phyloP scores from a whole-genome alignment of 1,140 invertebrate species.

The Riptortus pedestris region DNA sequence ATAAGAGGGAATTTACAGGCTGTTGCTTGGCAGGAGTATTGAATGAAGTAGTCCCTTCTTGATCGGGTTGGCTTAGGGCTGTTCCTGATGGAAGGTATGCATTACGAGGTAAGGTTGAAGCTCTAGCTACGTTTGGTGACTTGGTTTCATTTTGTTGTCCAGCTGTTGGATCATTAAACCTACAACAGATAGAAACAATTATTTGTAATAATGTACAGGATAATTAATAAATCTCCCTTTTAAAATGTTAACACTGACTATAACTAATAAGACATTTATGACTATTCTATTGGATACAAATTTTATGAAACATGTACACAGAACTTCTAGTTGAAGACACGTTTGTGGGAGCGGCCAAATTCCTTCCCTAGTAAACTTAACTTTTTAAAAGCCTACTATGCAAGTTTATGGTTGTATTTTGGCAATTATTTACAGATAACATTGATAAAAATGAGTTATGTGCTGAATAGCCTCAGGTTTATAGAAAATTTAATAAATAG shows the following conservation, averaged over 20 bases:
- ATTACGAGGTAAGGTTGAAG: slow-evolving; percentile 59
- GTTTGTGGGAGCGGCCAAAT: too few relatives aligned
- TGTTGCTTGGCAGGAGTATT: slow-evolving; percentile 37
- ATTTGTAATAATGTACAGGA: not conserved
- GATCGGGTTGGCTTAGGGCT: slow-evolving; percentile 41
- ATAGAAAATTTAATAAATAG: too few relatives aligned
- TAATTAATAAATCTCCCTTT: not conserved
- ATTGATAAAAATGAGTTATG: too few relatives aligned
- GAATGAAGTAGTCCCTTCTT: slow-evolving; percentile 37
- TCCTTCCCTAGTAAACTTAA: too few relatives aligned
- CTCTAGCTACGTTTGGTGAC: slow-evolving; percentile 46
- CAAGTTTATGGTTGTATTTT: too few relatives aligned
- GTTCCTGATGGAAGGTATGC: slow-evolving; percentile 46
- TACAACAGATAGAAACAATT: slow-evolving; percentile 24
- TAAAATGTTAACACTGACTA: too few relatives aligned
- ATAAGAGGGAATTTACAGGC: slow-evolving; percentile 14
- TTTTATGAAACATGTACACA: too few relatives aligned
- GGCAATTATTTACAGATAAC: too few relatives aligned
- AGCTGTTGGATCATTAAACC: slow-evolving; percentile 39
- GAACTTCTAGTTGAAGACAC: too few relatives aligned
- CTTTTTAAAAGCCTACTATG: too few relatives aligned
- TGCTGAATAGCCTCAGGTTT: too few relatives aligned
- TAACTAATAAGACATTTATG: not conserved
- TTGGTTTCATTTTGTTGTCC: slow-evolving; percentile 20
- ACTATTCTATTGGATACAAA: too few relatives aligned